These are phyloP conservation scores for Tinea trinotella DNA, from an alignment of 2,888 invertebrate genomes.

Conservation along the genomic window DNA sequence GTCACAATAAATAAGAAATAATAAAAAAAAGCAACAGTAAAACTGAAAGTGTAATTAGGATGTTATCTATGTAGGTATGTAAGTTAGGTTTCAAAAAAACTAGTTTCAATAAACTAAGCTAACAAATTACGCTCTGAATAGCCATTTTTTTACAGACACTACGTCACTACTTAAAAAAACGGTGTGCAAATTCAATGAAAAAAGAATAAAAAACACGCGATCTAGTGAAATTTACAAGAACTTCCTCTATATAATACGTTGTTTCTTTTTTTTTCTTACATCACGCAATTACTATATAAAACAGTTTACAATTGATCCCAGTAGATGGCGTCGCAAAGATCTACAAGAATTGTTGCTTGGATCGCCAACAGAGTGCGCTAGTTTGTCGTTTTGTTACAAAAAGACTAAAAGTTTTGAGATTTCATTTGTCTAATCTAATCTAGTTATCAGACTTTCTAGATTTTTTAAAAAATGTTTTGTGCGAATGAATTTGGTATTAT, in stretches of 20 bases:
- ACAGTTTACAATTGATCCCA: background rate
- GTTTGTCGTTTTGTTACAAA: conserved; percentile 26
- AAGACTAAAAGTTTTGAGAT: conserved; percentile 22
- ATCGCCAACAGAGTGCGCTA: conserved; percentile 37
- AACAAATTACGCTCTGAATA: conserved; percentile 15
- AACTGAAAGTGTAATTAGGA: too few relatives aligned
- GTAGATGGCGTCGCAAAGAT: conserved; percentile 31
- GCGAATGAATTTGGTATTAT: background rate
- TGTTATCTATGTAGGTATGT: background rate
- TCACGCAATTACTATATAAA: too few relatives aligned
- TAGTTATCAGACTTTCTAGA: background rate
- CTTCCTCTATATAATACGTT: background rate
- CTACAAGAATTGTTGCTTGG: background rate
- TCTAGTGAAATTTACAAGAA: conserved; percentile 37
- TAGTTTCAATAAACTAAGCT: background rate
- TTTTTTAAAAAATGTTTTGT: too few relatives aligned
- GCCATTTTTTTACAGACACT: background rate
- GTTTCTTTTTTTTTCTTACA: conserved; percentile 32
- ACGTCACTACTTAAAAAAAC: background rate
- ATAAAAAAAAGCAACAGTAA: too few relatives aligned
- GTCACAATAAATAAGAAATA: too few relatives aligned
- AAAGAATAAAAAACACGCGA: conserved; percentile 45
- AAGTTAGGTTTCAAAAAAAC: background rate
- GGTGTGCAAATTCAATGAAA: conserved; percentile 24
- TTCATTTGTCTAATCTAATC: background rate